Base-by-base conservation (phyloP, 2,888 invertebrate genomes). In the Crossocerus cetratus region DNA sequence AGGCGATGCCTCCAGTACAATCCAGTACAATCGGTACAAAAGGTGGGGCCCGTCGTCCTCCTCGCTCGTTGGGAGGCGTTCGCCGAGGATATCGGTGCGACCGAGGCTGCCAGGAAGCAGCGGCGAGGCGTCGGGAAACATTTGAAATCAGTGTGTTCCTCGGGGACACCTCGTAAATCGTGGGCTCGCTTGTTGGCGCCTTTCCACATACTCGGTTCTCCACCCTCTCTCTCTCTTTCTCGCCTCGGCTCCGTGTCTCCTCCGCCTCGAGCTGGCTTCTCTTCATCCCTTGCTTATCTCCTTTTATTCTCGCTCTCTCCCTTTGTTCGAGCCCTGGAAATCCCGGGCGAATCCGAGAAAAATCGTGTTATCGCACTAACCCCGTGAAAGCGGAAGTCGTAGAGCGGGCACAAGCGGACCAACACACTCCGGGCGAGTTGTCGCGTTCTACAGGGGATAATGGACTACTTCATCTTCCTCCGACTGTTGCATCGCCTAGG, bases 111-210 rank as follows among this genome's bases (percentile, higher is more conserved):
- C 32, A 11, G 55, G 49, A 43, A 49, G 74, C 63, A 67, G 66
- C 66, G 77, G 68, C 69, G 79, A 69, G 77, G 65, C 73, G 72
- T 53, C 64, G 16, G 79, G 79, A 82, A 82, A 79, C 83, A 82
- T 81, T 82, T 73, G 83, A 79, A 84, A 84, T 84, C 83, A 82
- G 82, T 74, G 84, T 77, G 76, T 78, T 78, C 82, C 82, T 76
- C 65, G 65, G 77, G 82, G 83, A 84, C 77, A 74, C 71, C 73
- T 84, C 83, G 84, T 83, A 83, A 81, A 84, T 83, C 83, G 81
- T 76, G 68, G 64, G 71, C 70, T 59, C 75, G 75, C 73, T 81
- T 81, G 81, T 78, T 81, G 81, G 81, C 81, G 76, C 70, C 70
- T 77, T 77, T 81, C 79, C 82, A 75, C 79, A 54, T 70, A 61